Percentiles rank a stretch among this genome's conserved stretches.
phyloP scores from a whole-genome alignment of 1,140 invertebrate species.

The Zaprionus nigranus region DNA sequence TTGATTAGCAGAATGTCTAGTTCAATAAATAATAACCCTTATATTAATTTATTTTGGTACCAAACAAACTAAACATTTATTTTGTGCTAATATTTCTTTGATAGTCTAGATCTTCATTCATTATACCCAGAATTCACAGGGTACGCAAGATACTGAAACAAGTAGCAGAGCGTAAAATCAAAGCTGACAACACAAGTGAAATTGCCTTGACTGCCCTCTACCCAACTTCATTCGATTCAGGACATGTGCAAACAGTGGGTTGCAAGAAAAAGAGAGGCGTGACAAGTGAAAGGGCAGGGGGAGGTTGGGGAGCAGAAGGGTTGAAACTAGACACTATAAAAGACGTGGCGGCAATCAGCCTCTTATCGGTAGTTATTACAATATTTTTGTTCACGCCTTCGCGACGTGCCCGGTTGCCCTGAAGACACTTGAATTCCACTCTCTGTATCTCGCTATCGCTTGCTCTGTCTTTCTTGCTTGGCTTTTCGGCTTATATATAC shows the following conservation, averaged over 20 bases:
- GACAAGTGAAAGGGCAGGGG: background rate
- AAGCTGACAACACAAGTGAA: constrained; percentile 70
- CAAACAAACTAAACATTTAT: no score
- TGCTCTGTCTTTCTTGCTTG: background rate
- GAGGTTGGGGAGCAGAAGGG: background rate
- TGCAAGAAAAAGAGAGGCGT: background rate
- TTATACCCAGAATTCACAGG: background rate
- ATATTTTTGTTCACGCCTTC: constrained; percentile 34
- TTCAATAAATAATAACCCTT: no score
- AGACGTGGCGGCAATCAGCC: constrained; percentile 39
- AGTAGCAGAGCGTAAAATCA: constrained; percentile 52
- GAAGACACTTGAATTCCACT: constrained; percentile 41
- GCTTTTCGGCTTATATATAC: constrained; percentile 16
- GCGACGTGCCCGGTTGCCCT: constrained; percentile 32
- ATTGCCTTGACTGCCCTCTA: constrained; percentile 9
- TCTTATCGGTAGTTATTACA: constrained; percentile 74
- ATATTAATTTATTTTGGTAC: no score
- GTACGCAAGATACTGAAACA: constrained; percentile 10
- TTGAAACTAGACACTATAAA: constrained; percentile 23
- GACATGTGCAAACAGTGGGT: background rate
- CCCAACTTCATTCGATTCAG: background rate
- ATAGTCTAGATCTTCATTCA: background rate
- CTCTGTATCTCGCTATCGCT: background rate
- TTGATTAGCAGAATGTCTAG: no score
- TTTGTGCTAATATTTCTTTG: background rate